Evolutionary conservation across 1,140 invertebrate species (phyloP).

Genomic region (Drosophila hydei): DNA sequence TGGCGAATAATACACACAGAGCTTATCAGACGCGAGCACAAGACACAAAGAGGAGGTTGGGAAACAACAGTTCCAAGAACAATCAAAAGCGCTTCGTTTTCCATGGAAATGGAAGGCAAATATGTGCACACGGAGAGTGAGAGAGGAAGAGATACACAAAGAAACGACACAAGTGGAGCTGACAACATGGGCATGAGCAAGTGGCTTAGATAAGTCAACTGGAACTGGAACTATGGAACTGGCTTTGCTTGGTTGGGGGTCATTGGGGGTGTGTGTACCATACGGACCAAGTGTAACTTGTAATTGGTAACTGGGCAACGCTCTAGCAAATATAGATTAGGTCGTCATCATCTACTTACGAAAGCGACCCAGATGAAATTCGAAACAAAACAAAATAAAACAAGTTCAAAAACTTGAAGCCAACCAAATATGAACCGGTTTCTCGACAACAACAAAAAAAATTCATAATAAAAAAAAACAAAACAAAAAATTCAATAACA

Average conservation of each 20-base stretch:
- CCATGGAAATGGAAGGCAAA: constrained; percentile 66
- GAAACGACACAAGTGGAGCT: constrained; percentile 5
- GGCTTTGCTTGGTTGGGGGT: neutral
- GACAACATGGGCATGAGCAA: constrained; percentile 8
- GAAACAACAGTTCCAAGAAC: constrained; percentile 67
- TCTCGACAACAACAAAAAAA: constrained; percentile 9
- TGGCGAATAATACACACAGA: constrained; percentile 17
- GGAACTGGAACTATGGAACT: neutral
- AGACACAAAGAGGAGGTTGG: constrained; percentile 47
- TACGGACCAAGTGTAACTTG: neutral
- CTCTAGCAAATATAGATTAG: constrained; percentile 26
- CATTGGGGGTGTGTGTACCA: constrained; percentile 3
- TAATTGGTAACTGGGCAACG: constrained; percentile 16
- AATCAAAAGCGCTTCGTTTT: constrained; percentile 79
- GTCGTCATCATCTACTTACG: constrained; percentile 19
- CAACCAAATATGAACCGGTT: constrained; percentile 35
- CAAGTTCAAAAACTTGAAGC: constrained; percentile 9
- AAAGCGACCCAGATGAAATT: constrained; percentile 25
- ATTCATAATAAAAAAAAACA: constrained; percentile 3
- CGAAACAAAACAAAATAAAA: constrained; percentile 28
- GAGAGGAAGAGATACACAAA: neutral
- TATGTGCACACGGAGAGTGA: constrained; percentile 43
- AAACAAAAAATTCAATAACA: constrained; percentile 10
- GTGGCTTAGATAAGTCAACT: constrained; percentile 34
- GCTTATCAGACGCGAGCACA: constrained; percentile 46